Evolutionary conservation across 2,113 vertebrate species (phyloP).

Genomic region (Deroptyus accipitrinus): DNA sequence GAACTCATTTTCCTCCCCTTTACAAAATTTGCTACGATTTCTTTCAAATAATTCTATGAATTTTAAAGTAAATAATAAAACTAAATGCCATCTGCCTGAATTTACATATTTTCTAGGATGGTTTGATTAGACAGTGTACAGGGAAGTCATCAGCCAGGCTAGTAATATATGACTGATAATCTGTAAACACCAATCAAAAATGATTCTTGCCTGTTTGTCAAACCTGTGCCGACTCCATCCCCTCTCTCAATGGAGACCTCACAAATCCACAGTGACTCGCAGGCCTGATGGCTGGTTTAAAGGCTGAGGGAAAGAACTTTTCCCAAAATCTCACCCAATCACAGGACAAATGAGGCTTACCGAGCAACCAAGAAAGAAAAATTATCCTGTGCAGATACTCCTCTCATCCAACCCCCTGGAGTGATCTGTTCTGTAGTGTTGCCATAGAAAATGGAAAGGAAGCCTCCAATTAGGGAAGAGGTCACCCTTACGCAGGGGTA

Average conservation of each 20-base stretch:
- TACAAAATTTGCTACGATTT: neutral
- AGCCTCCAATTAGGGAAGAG: conserved; percentile 41
- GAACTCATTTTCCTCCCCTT: neutral
- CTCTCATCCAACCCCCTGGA: neutral
- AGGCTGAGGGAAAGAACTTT: neutral
- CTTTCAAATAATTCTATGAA: neutral
- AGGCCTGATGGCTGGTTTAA: neutral
- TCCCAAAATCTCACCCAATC: neutral
- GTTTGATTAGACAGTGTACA: neutral
- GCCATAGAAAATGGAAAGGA: conserved; percentile 44
- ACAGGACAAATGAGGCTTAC: neutral
- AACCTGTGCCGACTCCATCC: neutral
- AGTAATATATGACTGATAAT: neutral
- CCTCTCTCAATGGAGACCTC: neutral
- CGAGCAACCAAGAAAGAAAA: neutral
- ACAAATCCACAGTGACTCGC: neutral
- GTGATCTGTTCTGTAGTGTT: neutral
- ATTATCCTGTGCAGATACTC: neutral
- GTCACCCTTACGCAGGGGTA: conserved; percentile 25
- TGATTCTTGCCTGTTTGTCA: neutral
- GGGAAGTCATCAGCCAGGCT: neutral
- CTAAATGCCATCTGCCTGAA: neutral
- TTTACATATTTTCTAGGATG: neutral
- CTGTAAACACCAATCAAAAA: neutral
- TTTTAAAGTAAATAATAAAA: neutral